Base-by-base conservation (phyloP, 53 echinoderm and acorn worm genomes). In the Antedon mediterranea region DNA sequence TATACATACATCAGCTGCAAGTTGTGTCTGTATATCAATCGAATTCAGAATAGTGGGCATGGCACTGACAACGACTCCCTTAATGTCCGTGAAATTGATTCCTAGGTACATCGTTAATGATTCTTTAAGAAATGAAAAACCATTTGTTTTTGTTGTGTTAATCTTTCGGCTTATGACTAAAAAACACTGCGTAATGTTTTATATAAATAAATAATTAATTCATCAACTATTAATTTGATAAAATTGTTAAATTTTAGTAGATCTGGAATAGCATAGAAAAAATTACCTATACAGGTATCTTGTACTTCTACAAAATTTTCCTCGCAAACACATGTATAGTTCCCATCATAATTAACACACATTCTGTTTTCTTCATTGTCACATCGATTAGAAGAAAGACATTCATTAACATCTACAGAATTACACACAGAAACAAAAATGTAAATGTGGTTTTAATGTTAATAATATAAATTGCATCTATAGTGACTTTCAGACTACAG, bases 1-100 rank as follows among this genome's bases (percentile, higher is more conserved):
- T 57, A 26, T 7, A 85, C 88, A 84, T 84, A 88, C 88, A 44
- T 88, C 84, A 33, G 30, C 30, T 29, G 85, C 82, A 0, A 88
- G 77, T 71, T 18, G 32, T 31, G 7, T 32, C 32, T 75, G 78
- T 9, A 43, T 81, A 30, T 28, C 27, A 28, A 30, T 43, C 13
- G 81, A 43, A 72, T 85, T 74, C 0, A 84, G 41, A 29, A 26
- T 29, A 31, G 30, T 26, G 31, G 79, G 75, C 72, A 31, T 31
- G 3, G 29, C 23, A 29, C 33, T 28, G 14, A 85, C 88, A 34
- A 57, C 32, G 28, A 78, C 43, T 28, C 85, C 82, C 13, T 31
- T 77, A 33, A 85, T 85, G 32, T 88, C 72, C 18, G 75, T 41
- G 57, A 85, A 88, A 0, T 75, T 78, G 28, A 78, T 79, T 30